Conservation (phyloP, 2,113 vertebrate genomes). For the Hemibagrus wyckioides region DNA sequence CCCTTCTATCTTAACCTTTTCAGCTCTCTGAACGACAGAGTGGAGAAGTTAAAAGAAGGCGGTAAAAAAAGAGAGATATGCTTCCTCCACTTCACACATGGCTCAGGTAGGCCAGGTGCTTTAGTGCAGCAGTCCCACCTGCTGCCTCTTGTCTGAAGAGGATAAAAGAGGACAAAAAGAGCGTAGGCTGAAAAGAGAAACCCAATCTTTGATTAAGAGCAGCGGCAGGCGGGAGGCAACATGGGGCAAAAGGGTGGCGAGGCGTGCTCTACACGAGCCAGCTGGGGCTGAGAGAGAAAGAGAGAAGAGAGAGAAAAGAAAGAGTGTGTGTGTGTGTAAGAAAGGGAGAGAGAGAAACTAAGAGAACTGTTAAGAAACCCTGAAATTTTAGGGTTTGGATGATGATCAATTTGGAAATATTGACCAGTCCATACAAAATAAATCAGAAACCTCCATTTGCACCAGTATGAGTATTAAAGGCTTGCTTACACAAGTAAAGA, state of each 20-base stretch:
- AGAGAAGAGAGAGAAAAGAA: background rate
- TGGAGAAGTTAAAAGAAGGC: conserved; percentile 49
- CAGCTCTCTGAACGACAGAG: conserved; percentile 48
- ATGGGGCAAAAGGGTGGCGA: background rate
- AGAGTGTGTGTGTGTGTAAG: background rate
- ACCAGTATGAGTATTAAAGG: background rate
- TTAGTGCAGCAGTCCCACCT: conserved; percentile 56
- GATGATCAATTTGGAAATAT: background rate
- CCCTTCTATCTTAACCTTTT: conserved; percentile 47
- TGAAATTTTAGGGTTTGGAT: background rate
- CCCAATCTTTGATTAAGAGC: conserved; percentile 49
- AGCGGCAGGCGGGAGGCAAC: conserved; percentile 34
- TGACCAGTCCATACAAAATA: background rate
- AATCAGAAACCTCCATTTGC: background rate
- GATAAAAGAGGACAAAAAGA: conserved; percentile 57
- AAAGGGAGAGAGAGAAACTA: background rate
- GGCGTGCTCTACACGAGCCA: conserved; percentile 42
- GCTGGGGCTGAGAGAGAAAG: conserved; percentile 11
- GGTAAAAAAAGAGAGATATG: conserved; percentile 41
- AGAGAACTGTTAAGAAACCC: background rate
- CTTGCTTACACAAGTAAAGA: background rate
- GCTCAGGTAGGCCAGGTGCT: conserved; percentile 64
- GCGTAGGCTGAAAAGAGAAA: conserved; percentile 30
- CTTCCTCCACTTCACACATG: conserved; percentile 48
- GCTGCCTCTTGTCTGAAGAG: conserved; percentile 59